A percentile compares a stretch with the other conserved stretches of the same genome.
Conservation (phyloP, 2,888 invertebrate species). For the Sphecodes monilicornis region DNA sequence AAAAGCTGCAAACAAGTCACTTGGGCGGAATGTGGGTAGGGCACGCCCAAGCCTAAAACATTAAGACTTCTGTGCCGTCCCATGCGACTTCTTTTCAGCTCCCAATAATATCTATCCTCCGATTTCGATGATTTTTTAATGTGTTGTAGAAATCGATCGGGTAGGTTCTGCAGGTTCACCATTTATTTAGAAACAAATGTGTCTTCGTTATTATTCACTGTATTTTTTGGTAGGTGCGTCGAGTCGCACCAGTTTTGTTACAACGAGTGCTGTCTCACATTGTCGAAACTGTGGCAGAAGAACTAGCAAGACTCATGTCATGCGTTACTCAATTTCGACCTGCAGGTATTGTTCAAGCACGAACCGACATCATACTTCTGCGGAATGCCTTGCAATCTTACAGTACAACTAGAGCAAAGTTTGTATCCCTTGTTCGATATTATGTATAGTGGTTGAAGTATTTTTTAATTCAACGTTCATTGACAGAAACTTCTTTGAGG, state of each 20-base stretch:
- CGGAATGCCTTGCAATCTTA: conserved; percentile 88
- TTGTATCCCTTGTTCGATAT: conserved; percentile 51
- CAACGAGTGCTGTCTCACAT: conserved; percentile 90
- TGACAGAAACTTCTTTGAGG: conserved; percentile 87
- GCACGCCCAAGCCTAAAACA: no score
- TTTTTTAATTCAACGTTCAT: background rate
- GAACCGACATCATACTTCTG: conserved; percentile 90
- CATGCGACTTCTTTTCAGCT: no score
- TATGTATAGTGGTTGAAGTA: background rate
- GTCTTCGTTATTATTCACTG: background rate
- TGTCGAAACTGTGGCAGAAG: conserved; percentile 96
- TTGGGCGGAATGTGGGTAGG: no score
- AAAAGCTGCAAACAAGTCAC: no score
- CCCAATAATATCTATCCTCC: no score
- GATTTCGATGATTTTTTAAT: background rate
- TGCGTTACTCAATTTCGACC: conserved; percentile 90
- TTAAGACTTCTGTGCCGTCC: no score
- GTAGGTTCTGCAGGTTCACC: no score
- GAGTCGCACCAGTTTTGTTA: conserved; percentile 92
- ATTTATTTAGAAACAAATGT: background rate
- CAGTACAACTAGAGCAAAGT: conserved; percentile 89
- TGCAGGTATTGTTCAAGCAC: conserved; percentile 91
- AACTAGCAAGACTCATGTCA: conserved; percentile 94
- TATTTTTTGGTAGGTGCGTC: conserved; percentile 88
- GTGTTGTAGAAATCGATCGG: background rate